Conservation (phyloP, 2,113 vertebrate species). For the Phrynocephalus versicolor region DNA sequence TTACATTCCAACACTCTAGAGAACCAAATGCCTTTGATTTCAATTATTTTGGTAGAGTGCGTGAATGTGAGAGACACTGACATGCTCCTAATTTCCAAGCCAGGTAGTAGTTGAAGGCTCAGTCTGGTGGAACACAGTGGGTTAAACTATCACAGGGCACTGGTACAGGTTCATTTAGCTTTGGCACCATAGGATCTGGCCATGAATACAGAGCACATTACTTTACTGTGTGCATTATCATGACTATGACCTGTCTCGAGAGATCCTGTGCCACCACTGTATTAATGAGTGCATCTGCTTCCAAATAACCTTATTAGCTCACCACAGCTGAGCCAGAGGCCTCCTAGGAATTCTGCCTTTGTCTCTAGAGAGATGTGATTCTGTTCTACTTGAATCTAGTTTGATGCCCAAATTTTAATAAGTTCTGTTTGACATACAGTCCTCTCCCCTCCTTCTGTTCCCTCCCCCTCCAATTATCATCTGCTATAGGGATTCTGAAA, state of each 20-base stretch:
- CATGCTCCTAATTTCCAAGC: not conserved
- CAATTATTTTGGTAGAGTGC: not conserved
- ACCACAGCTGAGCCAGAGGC: slow-evolving; percentile 81
- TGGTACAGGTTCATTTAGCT: slow-evolving; percentile 65
- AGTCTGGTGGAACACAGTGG: slow-evolving; percentile 55
- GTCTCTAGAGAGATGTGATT: slow-evolving; percentile 72
- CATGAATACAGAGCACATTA: slow-evolving; percentile 75
- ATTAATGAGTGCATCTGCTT: slow-evolving; percentile 85
- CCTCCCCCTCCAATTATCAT: slow-evolving; percentile 48
- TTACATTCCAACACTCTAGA: not conserved
- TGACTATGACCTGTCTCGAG: slow-evolving; percentile 81
- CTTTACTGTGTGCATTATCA: slow-evolving; percentile 78
- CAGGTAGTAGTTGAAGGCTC: not conserved
- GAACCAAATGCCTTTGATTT: not conserved
- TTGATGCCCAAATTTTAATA: slow-evolving; percentile 80
- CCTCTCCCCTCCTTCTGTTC: slow-evolving; percentile 69
- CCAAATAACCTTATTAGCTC: slow-evolving; percentile 84
- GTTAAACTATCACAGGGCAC: slow-evolving; percentile 39
- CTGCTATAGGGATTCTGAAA: slow-evolving; percentile 55
- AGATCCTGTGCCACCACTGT: slow-evolving; percentile 84
- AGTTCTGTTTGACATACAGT: slow-evolving; percentile 74
- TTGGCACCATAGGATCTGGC: slow-evolving; percentile 74
- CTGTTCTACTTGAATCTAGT: slow-evolving; percentile 78
- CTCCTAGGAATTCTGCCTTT: slow-evolving; percentile 74
- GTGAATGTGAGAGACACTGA: not conserved